Evolutionary conservation across 2,888 invertebrate genomes (phyloP).

Genomic region (Sussaba pulchella): DNA sequence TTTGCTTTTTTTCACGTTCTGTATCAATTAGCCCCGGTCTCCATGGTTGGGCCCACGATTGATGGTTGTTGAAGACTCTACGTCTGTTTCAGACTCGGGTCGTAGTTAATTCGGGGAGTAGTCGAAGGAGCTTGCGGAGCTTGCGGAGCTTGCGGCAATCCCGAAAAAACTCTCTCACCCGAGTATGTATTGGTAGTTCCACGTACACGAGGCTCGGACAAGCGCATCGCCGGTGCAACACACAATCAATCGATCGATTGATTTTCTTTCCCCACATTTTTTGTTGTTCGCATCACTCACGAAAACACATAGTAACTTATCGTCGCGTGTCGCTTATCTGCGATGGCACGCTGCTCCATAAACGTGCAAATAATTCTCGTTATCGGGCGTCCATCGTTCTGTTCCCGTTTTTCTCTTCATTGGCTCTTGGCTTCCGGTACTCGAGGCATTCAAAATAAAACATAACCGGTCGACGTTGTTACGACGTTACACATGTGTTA

Average conservation of each 20-base stretch:
- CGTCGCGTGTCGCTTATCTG: slow-evolving; percentile 45
- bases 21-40: too few species aligned
- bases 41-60: too few species aligned
- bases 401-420: slow-evolving; percentile 33
- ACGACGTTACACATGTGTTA: background rate
- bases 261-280: too few species aligned
- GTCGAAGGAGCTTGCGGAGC: background rate
- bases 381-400: slow-evolving; percentile 44
- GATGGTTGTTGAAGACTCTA: background rate
- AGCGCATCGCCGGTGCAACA: background rate
- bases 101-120: slow-evolving; percentile 2
- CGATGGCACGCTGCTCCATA: background rate
- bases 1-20: too few species aligned
- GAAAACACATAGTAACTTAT: slow-evolving; percentile 18
- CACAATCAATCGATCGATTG: slow-evolving; percentile 28
- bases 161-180: background rate
- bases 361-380: slow-evolving; percentile 32
- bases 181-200: background rate
- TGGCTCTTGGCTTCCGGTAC: slow-evolving; percentile 7
- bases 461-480: background rate
- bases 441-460: background rate
- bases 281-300: slow-evolving; percentile 9
- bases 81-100: slow-evolving; percentile 8
- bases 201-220: background rate
- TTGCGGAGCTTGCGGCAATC: too few species aligned